Percentiles rank a stretch among this genome's conserved stretches.
Evolutionary conservation across 2,797 vertebrate species (phyloP).

Genomic region (Dermochelys coriacea): DNA sequence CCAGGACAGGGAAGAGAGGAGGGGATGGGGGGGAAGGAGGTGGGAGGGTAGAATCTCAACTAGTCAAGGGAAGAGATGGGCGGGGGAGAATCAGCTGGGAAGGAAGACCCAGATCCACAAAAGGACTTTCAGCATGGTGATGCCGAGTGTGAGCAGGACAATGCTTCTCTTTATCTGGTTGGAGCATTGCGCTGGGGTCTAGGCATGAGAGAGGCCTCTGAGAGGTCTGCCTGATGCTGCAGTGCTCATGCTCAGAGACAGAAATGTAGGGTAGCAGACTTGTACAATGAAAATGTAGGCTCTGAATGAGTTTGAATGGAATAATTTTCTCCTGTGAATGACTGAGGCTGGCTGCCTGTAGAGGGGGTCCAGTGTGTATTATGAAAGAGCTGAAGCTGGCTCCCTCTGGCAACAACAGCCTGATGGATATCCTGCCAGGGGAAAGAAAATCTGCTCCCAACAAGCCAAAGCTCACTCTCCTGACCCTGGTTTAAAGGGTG

Average conservation of each 20-base stretch:
- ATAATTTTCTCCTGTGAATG: background rate
- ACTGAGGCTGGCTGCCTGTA: background rate
- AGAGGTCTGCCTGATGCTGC: background rate
- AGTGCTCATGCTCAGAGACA: background rate
- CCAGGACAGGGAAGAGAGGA: background rate
- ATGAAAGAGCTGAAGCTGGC: background rate
- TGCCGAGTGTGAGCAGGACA: background rate
- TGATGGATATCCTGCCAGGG: background rate
- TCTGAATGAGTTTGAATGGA: background rate
- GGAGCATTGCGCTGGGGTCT: background rate
- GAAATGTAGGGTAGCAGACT: background rate
- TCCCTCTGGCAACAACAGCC: background rate
- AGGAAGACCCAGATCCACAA: background rate
- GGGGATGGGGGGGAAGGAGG: background rate
- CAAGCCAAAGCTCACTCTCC: background rate
- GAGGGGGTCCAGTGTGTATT: background rate
- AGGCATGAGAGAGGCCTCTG: background rate
- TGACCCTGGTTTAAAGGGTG: background rate
- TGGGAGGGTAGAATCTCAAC: background rate
- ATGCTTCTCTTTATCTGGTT: background rate
- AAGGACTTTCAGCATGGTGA: background rate
- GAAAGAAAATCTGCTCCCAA: background rate
- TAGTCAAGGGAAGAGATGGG: background rate
- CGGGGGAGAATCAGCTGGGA: background rate
- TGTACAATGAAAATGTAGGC: background rate